Evolutionary conservation across 2,797 vertebrate genomes (phyloP).

Genomic region (Pteronotus mesoamericanus): DNA sequence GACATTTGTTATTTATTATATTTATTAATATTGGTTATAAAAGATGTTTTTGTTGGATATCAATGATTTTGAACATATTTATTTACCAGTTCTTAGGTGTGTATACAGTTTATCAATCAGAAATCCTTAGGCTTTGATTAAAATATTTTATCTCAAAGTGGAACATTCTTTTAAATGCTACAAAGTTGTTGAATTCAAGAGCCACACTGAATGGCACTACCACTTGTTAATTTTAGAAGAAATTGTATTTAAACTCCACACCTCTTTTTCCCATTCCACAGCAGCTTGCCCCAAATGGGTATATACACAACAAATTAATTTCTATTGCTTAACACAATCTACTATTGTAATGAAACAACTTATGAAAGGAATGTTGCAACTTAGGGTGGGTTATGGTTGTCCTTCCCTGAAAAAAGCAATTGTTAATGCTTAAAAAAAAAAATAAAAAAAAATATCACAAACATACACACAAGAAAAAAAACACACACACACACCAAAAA

Average conservation of each 20-base stretch:
- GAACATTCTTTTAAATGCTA: constrained; percentile 34
- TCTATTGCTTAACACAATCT: constrained; percentile 83
- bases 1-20: constrained; percentile 4
- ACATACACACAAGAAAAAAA: constrained; percentile 70
- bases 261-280: constrained; percentile 84
- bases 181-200: constrained; percentile 30
- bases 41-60: constrained; percentile 52
- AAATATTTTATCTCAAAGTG: constrained; percentile 42
- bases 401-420: constrained; percentile 83
- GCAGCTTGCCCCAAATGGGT: constrained; percentile 85
- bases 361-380: constrained; percentile 87
- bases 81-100: constrained; percentile 5
- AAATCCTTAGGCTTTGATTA: constrained; percentile 1
- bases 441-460: constrained; percentile 55
- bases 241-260: constrained; percentile 59
- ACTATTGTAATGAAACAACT: constrained; percentile 84
- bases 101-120: constrained; percentile 8
- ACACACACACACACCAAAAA: constrained; percentile 33
- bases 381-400: constrained; percentile 85
- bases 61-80: constrained; percentile 20
- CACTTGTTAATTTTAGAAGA: constrained; percentile 9
- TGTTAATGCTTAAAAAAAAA: constrained; percentile 75
- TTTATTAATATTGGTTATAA: constrained; percentile 24
- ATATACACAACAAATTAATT: constrained; percentile 79
- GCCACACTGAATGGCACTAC: neutral